These are phyloP conservation scores for Channa argus DNA, from an alignment of 2,113 vertebrate genomes.

Conservation along the genomic window DNA sequence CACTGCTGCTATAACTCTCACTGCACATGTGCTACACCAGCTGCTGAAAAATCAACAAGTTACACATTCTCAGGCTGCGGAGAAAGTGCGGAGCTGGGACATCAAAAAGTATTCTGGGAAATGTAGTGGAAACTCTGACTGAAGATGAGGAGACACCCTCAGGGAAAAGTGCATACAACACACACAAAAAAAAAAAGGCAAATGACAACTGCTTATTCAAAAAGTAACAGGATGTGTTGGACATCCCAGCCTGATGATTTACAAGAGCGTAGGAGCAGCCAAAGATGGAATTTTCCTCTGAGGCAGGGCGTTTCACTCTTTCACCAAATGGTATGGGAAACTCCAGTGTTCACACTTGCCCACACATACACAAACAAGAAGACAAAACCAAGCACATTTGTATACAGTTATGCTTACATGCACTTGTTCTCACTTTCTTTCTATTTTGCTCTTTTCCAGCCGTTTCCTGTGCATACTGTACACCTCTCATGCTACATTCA, in stretches of 20 bases:
- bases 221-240: constrained; percentile 26
- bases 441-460: constrained; percentile 32
- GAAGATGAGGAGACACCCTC: not conserved
- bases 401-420: constrained; percentile 8
- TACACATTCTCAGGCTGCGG: constrained; percentile 2
- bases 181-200: not conserved
- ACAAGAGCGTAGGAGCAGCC: constrained; percentile 44
- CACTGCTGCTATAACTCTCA: not conserved
- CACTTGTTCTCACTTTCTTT: constrained; percentile 27
- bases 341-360: constrained; percentile 35
- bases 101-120: constrained; percentile 51
- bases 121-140: constrained; percentile 25
- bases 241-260: constrained; percentile 56
- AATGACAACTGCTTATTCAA: constrained; percentile 9
- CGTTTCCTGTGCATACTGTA: constrained; percentile 47
- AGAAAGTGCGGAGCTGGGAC: not conserved
- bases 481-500: constrained; percentile 74
- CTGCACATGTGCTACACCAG: not conserved
- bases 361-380: not conserved
- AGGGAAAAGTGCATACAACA: not conserved
- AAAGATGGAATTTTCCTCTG: constrained; percentile 69
- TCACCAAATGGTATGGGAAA: constrained; percentile 54
- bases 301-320: constrained; percentile 65
- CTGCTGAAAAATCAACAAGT: constrained; percentile 43
- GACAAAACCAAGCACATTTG: constrained; percentile 16